These are phyloP conservation scores for Callinectes sapidus DNA, from an alignment of 2,888 invertebrate species.

Conservation along the genomic window DNA sequence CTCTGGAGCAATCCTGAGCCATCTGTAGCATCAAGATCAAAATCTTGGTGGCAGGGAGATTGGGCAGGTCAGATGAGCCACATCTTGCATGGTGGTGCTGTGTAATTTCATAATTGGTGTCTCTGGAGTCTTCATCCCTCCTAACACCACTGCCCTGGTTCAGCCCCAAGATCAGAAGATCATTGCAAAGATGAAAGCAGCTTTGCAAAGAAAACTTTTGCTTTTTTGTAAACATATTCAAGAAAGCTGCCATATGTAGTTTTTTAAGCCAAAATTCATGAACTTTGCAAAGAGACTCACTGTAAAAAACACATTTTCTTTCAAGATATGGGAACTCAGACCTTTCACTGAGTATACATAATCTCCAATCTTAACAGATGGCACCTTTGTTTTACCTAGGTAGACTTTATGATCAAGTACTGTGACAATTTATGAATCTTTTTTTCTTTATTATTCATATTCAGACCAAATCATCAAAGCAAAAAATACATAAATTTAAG, in stretches of 20 bases:
- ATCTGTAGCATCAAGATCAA: no score
- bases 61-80: no score
- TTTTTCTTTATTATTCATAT: background rate
- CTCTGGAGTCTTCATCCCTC: no score
- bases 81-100: no score
- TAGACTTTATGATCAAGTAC: background rate
- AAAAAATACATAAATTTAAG: constrained; percentile 3
- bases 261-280: background rate
- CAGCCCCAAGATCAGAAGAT: no score
- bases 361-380: background rate
- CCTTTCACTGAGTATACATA: background rate
- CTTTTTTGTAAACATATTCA: background rate
- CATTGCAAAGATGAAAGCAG: no score
- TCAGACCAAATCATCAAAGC: background rate
- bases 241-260: background rate
- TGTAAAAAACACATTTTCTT: background rate
- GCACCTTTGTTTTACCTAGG: background rate
- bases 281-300: background rate
- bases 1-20: no score
- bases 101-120: no score
- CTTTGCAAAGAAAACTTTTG: no score
- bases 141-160: no score
- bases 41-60: no score
- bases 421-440: no score
- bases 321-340: background rate